Percentiles rank a stretch among this genome's conserved stretches.
phyloP scores from a whole-genome alignment of 2,113 vertebrate species.

The Cygnus atratus region DNA sequence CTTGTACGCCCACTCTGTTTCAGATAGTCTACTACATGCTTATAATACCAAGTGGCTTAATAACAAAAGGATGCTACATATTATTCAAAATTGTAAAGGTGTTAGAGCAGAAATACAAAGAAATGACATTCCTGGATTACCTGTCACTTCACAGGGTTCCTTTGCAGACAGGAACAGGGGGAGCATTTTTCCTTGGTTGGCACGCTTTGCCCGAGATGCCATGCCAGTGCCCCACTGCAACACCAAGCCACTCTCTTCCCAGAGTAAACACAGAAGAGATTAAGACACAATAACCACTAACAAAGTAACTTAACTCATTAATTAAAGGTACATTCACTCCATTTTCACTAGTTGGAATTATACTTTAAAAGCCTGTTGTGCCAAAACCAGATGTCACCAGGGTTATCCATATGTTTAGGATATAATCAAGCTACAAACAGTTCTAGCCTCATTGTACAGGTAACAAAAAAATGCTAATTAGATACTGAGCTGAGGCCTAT shows the following conservation, averaged over 20 bases:
- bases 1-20: background rate
- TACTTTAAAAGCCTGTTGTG: background rate
- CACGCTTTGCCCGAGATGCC: conserved; percentile 78
- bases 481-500: background rate
- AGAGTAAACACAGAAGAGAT: background rate
- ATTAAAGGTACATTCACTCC: background rate
- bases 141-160: conserved; percentile 85
- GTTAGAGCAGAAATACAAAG: background rate
- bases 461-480: background rate
- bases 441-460: background rate
- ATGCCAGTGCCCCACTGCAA: conserved; percentile 95
- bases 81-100: too few species aligned
- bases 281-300: background rate
- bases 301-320: background rate
- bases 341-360: background rate
- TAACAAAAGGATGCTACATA: background rate
- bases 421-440: background rate
- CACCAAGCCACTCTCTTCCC: conserved; percentile 79
- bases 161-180: conserved; percentile 82
- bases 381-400: background rate
- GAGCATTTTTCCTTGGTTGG: conserved; percentile 72
- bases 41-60: background rate
- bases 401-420: background rate
- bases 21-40: background rate
- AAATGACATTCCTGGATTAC: conserved; percentile 65